These are phyloP conservation scores for Peromyscus nudipes DNA, from an alignment of 2,797 vertebrate genomes.

Conservation along the genomic window DNA sequence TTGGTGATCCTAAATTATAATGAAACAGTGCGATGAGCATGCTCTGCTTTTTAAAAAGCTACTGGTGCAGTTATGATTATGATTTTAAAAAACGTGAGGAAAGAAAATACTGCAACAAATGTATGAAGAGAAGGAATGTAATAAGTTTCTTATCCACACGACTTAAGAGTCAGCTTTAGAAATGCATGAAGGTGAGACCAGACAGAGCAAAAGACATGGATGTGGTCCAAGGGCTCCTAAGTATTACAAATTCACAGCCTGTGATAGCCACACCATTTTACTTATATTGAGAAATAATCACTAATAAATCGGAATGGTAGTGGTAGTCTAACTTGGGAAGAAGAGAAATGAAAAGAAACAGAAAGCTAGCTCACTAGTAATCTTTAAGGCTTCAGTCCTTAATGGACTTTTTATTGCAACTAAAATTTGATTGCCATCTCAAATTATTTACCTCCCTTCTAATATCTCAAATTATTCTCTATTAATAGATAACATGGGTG, in stretches of 20 bases:
- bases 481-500: no score
- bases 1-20: background rate
- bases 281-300: conserved; percentile 8
- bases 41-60: background rate
- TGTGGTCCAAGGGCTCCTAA: background rate
- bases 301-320: background rate
- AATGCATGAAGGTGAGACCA: background rate
- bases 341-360: conserved; percentile 3
- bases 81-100: background rate
- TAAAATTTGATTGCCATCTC: background rate
- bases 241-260: background rate
- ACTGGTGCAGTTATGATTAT: conserved; percentile 20
- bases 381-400: background rate
- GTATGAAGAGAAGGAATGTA: background rate
- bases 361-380: background rate
- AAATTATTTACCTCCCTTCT: background rate
- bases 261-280: background rate
- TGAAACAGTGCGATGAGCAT: conserved; percentile 8
- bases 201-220: background rate
- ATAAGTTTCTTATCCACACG: background rate
- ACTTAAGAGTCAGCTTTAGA: conserved; percentile 27
- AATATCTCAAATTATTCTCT: background rate
- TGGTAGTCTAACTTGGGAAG: background rate
- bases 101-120: background rate
- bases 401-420: background rate